A percentile compares a stretch with the other conserved stretches of the same genome.
phyloP scores from a whole-genome alignment of 2,113 vertebrate species.

The Urocolius indicus region DNA sequence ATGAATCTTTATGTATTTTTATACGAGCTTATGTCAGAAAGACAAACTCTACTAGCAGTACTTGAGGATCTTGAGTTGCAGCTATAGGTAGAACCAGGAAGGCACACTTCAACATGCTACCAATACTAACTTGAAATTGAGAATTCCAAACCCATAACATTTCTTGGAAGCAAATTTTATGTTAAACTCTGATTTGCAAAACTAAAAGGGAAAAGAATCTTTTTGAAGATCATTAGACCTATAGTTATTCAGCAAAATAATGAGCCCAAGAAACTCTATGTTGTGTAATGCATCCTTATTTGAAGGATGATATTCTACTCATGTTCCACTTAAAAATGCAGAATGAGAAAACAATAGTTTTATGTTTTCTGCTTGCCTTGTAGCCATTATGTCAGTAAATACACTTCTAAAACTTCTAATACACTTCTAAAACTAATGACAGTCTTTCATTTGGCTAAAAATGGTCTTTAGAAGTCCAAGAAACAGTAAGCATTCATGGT shows the following conservation, averaged over 20 bases:
- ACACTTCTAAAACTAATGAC: neutral
- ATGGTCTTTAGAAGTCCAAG: neutral
- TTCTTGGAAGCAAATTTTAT: neutral
- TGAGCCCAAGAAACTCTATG: neutral
- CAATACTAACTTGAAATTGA: neutral
- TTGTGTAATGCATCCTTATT: neutral
- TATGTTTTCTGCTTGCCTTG: neutral
- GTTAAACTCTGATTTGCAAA: neutral
- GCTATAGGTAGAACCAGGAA: neutral
- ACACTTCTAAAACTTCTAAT: too few species aligned
- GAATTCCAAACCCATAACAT: neutral
- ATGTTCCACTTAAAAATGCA: neutral
- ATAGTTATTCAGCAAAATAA: neutral
- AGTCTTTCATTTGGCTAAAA: neutral
- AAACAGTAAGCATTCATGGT: neutral
- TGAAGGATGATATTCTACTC: neutral
- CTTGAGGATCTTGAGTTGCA: neutral
- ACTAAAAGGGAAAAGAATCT: neutral
- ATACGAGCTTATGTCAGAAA: neutral
- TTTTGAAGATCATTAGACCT: neutral
- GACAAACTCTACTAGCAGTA: neutral
- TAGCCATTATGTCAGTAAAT: neutral
- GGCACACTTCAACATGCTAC: neutral
- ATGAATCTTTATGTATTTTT: neutral
- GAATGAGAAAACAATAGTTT: neutral